Evolutionary conservation across 2,888 invertebrate genomes (phyloP), one percentile per base, ranked within the genome.

Genomic region (Plagodis dolabraria): DNA sequence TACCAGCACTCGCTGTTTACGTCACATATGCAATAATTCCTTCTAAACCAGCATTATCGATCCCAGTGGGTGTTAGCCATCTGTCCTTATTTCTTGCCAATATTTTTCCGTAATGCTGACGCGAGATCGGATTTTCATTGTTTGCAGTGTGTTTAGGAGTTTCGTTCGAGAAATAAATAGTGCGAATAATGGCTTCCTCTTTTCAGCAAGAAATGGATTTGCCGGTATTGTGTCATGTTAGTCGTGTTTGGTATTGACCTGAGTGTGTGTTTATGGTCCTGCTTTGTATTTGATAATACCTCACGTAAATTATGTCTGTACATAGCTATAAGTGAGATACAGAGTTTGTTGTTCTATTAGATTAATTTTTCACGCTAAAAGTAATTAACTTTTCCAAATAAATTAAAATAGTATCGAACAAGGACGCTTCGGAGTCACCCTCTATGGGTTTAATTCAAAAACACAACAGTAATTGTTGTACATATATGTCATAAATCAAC

Each of bases 161-260:
- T 48, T 56, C 45, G 48, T 52, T 51, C 50, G 44, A 36, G 47
- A 58, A 57, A 57, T 55, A 63, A 47, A 62, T 47, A 63, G 47
- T 50, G 46, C 44, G 60, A 53, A 50, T 61, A 68, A 62, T 63
- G 35, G 53, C 42, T 51, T 64, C 51, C 57, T 61, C 46, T 57
- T 64, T 66, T 54, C 36, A 50, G 47, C 35, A 48, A 44, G 55
- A 57, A 63, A 64, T 64, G 48, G 47, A 57, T 62, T 66, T 56
- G 57, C 11, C 46, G 47, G 50, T 50, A 61, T 68, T 60, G 66
- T 62, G 35, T 53, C 45, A 46, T 38, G 48, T 38, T 53, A 53
- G 48, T 46, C 45, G 56, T 55, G 56, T 61, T 56, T 47, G 46
- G 38, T n/a, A 49, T 50, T 51, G 60, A 56, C 56, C 43, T 56